Evolutionary conservation across 2,113 vertebrate genomes (phyloP), one percentile per base, ranked within the genome.

Genomic region (Callopanchax toddi): DNA sequence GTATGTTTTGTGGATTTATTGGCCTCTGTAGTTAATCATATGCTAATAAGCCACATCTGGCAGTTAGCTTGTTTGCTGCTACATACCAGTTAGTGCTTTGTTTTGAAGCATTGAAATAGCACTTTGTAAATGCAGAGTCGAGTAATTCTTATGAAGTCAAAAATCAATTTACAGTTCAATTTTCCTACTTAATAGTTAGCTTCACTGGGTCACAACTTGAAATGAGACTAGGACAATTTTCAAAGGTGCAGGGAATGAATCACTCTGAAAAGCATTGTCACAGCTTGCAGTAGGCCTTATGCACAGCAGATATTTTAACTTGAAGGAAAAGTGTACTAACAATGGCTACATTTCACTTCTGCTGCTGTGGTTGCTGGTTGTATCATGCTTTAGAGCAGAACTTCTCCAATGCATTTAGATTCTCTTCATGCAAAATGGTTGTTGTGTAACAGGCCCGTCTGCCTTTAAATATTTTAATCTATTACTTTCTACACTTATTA

Each of bases 1-100:
- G 21, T 15, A 67, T 55, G 64, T 17, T 36, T 36, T 48, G 60
- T 34, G 64, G 62, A 64, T n/a, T 40, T 48, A 39, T 52, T 36
- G 43, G 22, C 22, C 44, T 37, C 55, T 55, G 46, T 12, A 9
- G 22, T 74, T 54, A 61, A 56, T 56, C 22, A 53, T 60, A 51
- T 45, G 23, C 37, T 12, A 37, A 21, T 67, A 36, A 2, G 60
- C 42, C 29, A 29, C 34, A 58, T 58, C 37, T 40, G 25, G 59
- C 26, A 16, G 29, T 21, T 3, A 32, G 29, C 29, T 32, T 9
- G n/a, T n/a, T n/a, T n/a, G n/a, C n/a, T n/a, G n/a, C n/a, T n/a
- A 32, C 29, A 32, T 32, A 32, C 29, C 29, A 32, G 18, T 17
- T 50, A 18, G 5, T 18, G 16, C 25, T 49, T 49, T 16, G 25